Evolutionary conservation across 2,888 invertebrate species (phyloP), one percentile per base, ranked within the genome.

Genomic region (Aphidoletes aphidimyza): DNA sequence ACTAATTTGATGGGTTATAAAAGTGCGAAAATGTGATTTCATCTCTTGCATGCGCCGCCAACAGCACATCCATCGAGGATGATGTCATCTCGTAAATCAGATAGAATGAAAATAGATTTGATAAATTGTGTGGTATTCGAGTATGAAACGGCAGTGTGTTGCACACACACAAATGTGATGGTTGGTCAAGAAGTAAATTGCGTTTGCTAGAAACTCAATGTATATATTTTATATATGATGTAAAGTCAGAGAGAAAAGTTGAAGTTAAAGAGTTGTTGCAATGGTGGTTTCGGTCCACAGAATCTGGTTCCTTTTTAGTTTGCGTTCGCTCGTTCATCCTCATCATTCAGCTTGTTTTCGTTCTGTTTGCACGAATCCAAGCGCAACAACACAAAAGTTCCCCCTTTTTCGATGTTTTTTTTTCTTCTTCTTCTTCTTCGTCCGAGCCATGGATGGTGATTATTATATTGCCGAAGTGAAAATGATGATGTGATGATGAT

Each of bases 351-450:
- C 22, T 26, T 26, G 22, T 54, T 54, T 49, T 19, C 3, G 3
- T 54, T 17, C 11, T 14, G 14, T 30, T 14, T 0, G 30, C 34
- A 54, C 3, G 26, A 69, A 69, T 69, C 69, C 30, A 69, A 69
- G 69, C 69, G 69, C 69, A 69, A 69, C 69, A 30, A 69, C n/a
- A n/a, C n/a, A n/a, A 69, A 69, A 69, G 69, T 69, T 69, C 69
- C 69, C 69, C 69, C 17, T 69, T 69, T 69, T 69, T n/a, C 3
- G 6, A 9, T 19, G 3, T 49, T 3, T 3, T 30, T 14, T 14
- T 69, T 30, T 69, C 9, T 54, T 54, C 22, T 30, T 69, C 9
- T 54, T 54, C 22, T 22, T 54, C 9, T 22, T 54, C 54, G 54
- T 54, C 9, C 22, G 19, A 47, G 17, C 54, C 22, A 54, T 26